Evolutionary conservation across 1,140 invertebrate genomes (phyloP), one percentile per base, ranked within the genome.

Genomic region (Drosophila neocordata): DNA sequence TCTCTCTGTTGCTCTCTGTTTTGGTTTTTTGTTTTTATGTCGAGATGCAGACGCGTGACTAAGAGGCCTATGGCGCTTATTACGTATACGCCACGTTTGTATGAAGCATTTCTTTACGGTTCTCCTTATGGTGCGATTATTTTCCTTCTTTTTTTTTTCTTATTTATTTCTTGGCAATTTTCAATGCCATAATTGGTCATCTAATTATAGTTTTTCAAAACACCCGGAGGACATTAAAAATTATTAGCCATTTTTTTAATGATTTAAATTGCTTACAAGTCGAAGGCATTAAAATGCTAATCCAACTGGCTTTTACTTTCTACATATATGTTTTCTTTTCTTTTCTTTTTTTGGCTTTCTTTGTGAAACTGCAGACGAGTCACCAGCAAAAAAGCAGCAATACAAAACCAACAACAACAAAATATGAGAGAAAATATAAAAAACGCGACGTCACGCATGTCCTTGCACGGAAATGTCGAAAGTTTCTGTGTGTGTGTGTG

Each of bases 401-500:
- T 37, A 18, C 55, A 76, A 68, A 41, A 63, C 56, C 64, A 63
- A 48, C 53, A 73, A 35, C 6, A 69, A 11, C 31, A 55, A 15
- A 44, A 59, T 22, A 48, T 69, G 34, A 35, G 58, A 53, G 61
- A 69, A 69, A 65, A n/a, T n/a, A n/a, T n/a, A 24, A 62, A 53
- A 56, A 52, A 27, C 59, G 60, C 24, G 58, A 48, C 53, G 73
- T 82, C 79, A 82, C 79, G 79, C 79, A 82, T 82, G 79, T 82
- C 79, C 79, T 82, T 82, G 79, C 74, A 74, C 70, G 55, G 70
- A 60, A 69, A 76, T 76, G 61, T 61, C 63, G 67, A 73, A 78
- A 82, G 60, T 64, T 81, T 81, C 15, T 82, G 22, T 62, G 27
- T 24, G 22, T 24, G 22, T 24, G 22, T 24, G 22, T 24, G 22